Evolutionary conservation across 1,140 invertebrate species (phyloP), one percentile per base, ranked within the genome.

Genomic region (Holotrichia oblita): DNA sequence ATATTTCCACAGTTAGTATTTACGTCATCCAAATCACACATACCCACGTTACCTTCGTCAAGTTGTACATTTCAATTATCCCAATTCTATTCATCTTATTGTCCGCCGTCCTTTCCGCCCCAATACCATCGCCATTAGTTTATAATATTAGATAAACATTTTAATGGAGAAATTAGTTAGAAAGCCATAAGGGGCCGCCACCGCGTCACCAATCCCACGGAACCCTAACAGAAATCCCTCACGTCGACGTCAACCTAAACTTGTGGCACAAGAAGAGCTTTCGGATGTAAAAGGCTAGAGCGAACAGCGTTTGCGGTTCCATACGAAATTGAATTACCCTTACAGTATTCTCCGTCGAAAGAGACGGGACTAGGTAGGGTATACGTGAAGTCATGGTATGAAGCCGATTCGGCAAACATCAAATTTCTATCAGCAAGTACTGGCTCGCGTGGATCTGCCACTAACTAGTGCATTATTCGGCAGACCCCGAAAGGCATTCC

Each of bases 391-490:
- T 55, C 27, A 69, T 22, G 61, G 61, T 69, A 69, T 8, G 22
- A 69, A 69, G 61, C 24, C 61, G 22, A 69, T 69, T 69, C 61
- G 27, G 61, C 22, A 22, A 22, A 69, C 61, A 69, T 69, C 61
- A 69, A 69, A 69, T 69, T 69, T 69, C 61, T 69, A 69, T 69
- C 61, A 69, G 61, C 61, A 69, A 69, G 61, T 27, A 34, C 61
- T 20, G 61, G 61, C 22, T 69, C 22, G 61, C 61, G 61, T 69
- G 61, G 61, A 69, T 69, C 61, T 69, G 20, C 61, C 20, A 27
- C 61, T 69, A 69, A 69, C 61, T 69, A 69, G 61, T 69, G 61
- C 61, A 69, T 69, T 69, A 69, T 69, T 69, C 61, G 61, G 61
- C 61, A 69, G 22, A 69, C 61, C 61, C 22, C 61, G 20, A 69